These are phyloP conservation scores for Epizoanthus ramosus DNA, from an alignment of 92 coral and sea anemone species.

Conservation along the genomic window DNA sequence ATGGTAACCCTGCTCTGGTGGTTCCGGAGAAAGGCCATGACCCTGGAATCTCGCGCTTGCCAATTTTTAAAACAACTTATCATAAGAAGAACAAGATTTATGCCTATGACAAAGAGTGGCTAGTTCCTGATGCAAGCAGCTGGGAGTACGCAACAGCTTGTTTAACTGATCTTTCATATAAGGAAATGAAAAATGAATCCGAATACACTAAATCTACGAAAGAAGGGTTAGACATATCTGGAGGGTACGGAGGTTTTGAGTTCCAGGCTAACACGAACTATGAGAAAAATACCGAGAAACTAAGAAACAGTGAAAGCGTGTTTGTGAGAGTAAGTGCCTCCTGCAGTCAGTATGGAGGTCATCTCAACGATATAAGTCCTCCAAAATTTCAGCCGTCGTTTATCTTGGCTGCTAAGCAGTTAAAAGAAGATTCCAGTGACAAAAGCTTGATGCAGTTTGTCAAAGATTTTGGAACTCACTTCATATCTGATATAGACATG, in stretches of 20 bases:
- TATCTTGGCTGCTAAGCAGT: background rate
- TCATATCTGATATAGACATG: background rate
- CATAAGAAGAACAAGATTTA: too few species aligned
- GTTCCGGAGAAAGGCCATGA: too few species aligned
- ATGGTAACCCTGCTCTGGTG: too few species aligned
- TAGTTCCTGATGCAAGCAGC: too few species aligned
- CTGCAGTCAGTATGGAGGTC: slow-evolving; percentile 2
- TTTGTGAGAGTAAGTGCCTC: background rate
- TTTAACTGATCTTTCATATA: too few species aligned
- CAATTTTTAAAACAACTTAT: too few species aligned
- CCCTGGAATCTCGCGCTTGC: too few species aligned
- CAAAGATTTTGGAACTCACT: slow-evolving; percentile 22
- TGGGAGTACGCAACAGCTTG: too few species aligned
- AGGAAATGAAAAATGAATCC: too few species aligned
- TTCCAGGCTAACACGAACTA: background rate
- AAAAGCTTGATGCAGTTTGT: slow-evolving; percentile 1
- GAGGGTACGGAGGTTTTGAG: slow-evolving; percentile 3
- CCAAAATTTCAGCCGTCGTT: slow-evolving; percentile 1
- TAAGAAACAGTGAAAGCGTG: slow-evolving; percentile 2
- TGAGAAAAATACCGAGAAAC: background rate
- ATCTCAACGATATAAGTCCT: background rate
- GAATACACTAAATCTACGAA: background rate
- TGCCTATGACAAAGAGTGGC: too few species aligned
- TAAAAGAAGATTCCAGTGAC: background rate
- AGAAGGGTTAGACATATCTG: background rate